Percentiles rank a stretch among this genome's conserved stretches.
Evolutionary conservation across 1,140 invertebrate genomes (phyloP).

Genomic region (Caligus rogercresseyi): DNA sequence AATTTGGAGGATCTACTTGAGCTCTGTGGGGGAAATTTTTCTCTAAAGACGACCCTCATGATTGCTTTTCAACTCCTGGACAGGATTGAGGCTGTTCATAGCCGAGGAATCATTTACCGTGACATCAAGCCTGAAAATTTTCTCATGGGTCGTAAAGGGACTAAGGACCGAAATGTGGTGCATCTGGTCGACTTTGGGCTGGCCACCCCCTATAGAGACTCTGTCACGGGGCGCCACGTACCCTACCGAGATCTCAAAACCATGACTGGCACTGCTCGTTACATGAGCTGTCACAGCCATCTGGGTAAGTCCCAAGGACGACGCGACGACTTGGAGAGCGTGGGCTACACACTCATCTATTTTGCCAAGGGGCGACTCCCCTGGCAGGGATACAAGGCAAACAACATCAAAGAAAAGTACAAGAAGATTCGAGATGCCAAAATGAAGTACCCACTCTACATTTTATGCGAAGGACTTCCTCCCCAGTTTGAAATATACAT

Average conservation of each 20-base stretch:
- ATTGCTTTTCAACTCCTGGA: conserved; percentile 43
- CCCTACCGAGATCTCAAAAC: conserved; percentile 42
- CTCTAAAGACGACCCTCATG: conserved; percentile 59
- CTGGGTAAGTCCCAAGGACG: conserved; percentile 40
- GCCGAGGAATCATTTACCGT: conserved; percentile 31
- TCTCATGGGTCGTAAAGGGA: conserved; percentile 88
- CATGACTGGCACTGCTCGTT: conserved; percentile 40
- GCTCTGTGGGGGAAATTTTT: conserved; percentile 54
- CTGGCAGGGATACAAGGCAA: conserved; percentile 34
- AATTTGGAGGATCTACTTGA: conserved; percentile 63
- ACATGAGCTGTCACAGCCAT: conserved; percentile 46
- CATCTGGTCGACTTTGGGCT: conserved; percentile 79
- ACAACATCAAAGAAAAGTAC: conserved; percentile 15
- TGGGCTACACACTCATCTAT: conserved; percentile 43
- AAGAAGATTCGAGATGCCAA: conserved; percentile 15
- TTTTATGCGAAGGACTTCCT: conserved; percentile 11
- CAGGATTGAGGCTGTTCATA: conserved; percentile 16
- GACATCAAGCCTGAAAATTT: conserved; percentile 99
- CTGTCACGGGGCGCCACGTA: conserved; percentile 40
- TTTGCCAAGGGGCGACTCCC: conserved; percentile 36
- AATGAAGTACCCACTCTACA: conserved; percentile 9
- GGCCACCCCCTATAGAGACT: conserved; percentile 44
- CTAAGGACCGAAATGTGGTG: conserved; percentile 92
- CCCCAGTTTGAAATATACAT: conserved; percentile 2
- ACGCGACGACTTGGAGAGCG: conserved; percentile 40